Evolutionary conservation across 2,113 vertebrate species (phyloP).

Genomic region (Anarrhichthys ocellatus): DNA sequence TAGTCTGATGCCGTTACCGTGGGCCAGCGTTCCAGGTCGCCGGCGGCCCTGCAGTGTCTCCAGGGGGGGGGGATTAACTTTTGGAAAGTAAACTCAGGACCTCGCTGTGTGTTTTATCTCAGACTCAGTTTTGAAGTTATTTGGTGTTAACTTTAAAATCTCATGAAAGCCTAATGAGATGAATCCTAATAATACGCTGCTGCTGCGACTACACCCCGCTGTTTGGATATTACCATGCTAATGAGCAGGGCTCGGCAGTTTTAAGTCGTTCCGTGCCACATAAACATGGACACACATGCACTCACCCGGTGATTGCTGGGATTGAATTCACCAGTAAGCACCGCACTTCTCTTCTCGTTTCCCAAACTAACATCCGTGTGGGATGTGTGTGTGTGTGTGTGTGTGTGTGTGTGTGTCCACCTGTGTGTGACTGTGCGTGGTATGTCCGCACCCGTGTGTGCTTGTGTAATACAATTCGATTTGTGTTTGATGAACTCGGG

Average conservation of each 20-base stretch:
- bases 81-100: slow-evolving; percentile 43
- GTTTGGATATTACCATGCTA: slow-evolving; percentile 86
- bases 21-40: slow-evolving; percentile 20
- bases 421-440: not conserved
- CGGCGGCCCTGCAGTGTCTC: slow-evolving; percentile 33
- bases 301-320: slow-evolving; percentile 53
- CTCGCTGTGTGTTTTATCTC: slow-evolving; percentile 66
- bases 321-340: slow-evolving; percentile 60
- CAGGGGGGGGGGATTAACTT: slow-evolving; percentile 53
- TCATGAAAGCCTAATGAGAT: slow-evolving; percentile 88
- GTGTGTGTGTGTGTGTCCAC: not conserved
- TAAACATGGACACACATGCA: slow-evolving; percentile 72
- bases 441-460: slow-evolving; percentile 22
- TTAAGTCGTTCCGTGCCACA: slow-evolving; percentile 74
- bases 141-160: slow-evolving; percentile 83
- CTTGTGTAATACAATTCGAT: slow-evolving; percentile 59
- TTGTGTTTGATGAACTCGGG: slow-evolving; percentile 57
- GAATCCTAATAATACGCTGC: slow-evolving; percentile 81
- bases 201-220: slow-evolving; percentile 80
- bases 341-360: slow-evolving; percentile 48
- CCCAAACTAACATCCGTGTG: slow-evolving; percentile 12
- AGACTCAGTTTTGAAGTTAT: slow-evolving; percentile 72
- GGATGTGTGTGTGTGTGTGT: not conserved
- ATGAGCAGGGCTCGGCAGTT: slow-evolving; percentile 80
- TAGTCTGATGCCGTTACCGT: slow-evolving; percentile 55